These are phyloP conservation scores for Limenitis arthemis DNA, from an alignment of 2,888 invertebrate species.

Conservation along the genomic window DNA sequence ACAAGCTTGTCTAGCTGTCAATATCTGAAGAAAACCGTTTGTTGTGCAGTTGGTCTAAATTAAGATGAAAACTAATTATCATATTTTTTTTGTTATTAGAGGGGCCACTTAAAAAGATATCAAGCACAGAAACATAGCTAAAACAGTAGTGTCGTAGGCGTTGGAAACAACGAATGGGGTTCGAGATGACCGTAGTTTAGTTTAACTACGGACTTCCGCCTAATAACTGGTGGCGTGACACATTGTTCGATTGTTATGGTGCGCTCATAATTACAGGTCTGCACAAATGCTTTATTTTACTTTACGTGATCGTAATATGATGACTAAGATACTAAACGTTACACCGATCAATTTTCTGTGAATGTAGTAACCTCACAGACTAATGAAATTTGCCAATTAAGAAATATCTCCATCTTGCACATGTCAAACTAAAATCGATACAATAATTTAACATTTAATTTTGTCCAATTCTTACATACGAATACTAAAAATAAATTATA, in stretches of 20 bases:
- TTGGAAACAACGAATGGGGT: constrained; percentile 47
- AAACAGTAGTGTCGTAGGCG: constrained; percentile 52
- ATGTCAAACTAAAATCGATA: too few relatives aligned
- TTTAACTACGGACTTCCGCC: constrained; percentile 65
- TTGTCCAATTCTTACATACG: not conserved
- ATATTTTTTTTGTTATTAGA: too few relatives aligned
- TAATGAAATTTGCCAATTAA: too few relatives aligned
- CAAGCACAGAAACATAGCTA: constrained; percentile 45
- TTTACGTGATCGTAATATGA: constrained; percentile 4
- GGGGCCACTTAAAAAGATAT: constrained; percentile 52
- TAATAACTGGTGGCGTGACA: constrained; percentile 39
- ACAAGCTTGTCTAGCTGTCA: not conserved
- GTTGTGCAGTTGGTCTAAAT: too few relatives aligned
- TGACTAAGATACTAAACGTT: not conserved
- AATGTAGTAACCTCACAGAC: too few relatives aligned
- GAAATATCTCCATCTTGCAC: too few relatives aligned
- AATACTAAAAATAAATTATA: constrained; percentile 23
- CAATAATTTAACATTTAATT: too few relatives aligned
- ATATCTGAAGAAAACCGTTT: too few relatives aligned
- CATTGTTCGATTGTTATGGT: constrained; percentile 28
- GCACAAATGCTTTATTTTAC: constrained; percentile 3
- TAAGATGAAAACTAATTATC: too few relatives aligned
- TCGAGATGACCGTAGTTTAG: constrained; percentile 60
- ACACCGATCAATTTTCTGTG: not conserved
- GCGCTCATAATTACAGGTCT: constrained; percentile 12